phyloP scores from a whole-genome alignment of 2,888 invertebrate genomes.

The Folsomia candida region DNA sequence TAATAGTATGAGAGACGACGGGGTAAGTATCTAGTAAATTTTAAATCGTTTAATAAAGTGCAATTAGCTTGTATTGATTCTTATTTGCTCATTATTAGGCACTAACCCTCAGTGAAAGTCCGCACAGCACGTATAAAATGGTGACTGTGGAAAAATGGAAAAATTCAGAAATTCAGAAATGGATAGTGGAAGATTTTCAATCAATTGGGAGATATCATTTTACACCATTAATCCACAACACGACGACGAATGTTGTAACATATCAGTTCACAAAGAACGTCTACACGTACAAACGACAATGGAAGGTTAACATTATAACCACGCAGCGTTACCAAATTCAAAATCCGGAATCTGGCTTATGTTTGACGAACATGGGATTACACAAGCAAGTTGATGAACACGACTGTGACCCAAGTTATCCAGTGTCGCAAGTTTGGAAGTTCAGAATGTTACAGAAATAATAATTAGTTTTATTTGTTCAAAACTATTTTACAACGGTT shows the following conservation, averaged over 20 bases:
- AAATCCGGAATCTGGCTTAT: slow-evolving; percentile 33
- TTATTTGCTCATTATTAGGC: slow-evolving; percentile 15
- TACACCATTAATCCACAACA: slow-evolving; percentile 33
- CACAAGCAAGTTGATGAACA: slow-evolving; percentile 33
- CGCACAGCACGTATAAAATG: slow-evolving; percentile 22
- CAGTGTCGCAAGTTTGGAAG: slow-evolving; percentile 35
- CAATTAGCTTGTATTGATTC: not conserved
- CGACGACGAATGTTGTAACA: slow-evolving; percentile 28
- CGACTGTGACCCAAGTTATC: slow-evolving; percentile 18
- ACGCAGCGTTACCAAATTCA: slow-evolving; percentile 26
- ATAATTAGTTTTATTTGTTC: too few species aligned
- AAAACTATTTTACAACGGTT: too few species aligned
- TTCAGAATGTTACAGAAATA: slow-evolving; percentile 21
- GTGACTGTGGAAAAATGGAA: slow-evolving; percentile 29
- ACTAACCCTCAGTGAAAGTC: slow-evolving; percentile 24
- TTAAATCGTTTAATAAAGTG: too few species aligned
- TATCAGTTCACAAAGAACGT: slow-evolving; percentile 34
- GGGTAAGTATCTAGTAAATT: slow-evolving; percentile 22
- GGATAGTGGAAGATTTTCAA: slow-evolving; percentile 36
- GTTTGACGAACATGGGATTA: slow-evolving; percentile 35
- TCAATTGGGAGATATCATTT: slow-evolving; percentile 34
- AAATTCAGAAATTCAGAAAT: slow-evolving; percentile 22
- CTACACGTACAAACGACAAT: slow-evolving; percentile 34
- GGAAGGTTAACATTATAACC: slow-evolving; percentile 24
- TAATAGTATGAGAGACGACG: slow-evolving; percentile 29